phyloP scores from a whole-genome alignment of 2,888 invertebrate species.

The Phytoseiulus persimilis region DNA sequence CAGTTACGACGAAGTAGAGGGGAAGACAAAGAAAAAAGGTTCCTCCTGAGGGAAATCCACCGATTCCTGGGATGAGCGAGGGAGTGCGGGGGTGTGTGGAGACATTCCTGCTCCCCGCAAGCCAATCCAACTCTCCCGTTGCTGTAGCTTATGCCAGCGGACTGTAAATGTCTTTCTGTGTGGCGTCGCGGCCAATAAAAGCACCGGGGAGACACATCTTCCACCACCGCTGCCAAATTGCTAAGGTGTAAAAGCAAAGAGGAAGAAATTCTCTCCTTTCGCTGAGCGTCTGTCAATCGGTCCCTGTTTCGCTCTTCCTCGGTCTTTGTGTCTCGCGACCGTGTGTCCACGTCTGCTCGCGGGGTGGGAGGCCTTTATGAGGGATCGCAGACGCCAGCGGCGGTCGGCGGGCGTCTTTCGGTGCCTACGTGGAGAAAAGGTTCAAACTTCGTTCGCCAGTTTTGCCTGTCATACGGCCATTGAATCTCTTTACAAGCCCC shows the following conservation, averaged over 20 bases:
- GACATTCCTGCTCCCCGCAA: background rate
- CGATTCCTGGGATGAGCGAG: background rate
- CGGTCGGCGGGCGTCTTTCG: background rate
- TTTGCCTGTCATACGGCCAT: background rate
- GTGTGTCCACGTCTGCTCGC: background rate
- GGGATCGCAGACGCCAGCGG: background rate
- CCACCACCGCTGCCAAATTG: background rate
- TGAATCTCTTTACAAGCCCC: background rate
- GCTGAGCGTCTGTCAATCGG: background rate
- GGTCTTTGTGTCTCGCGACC: background rate
- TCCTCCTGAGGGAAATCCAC: background rate
- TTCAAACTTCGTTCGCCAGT: background rate
- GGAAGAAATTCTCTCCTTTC: background rate
- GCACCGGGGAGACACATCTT: background rate
- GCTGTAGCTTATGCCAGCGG: constrained; percentile 5
- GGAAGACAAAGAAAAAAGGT: background rate
- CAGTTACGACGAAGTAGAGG: background rate
- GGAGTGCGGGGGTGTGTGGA: background rate
- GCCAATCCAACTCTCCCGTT: background rate
- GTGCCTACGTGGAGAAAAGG: background rate
- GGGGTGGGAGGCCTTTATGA: background rate
- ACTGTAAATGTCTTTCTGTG: background rate
- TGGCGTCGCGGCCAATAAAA: background rate
- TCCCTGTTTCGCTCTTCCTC: no score
- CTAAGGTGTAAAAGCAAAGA: constrained; percentile 5